Base-by-base conservation (phyloP, 2,113 vertebrate genomes). In the Prunella fulvescens region DNA sequence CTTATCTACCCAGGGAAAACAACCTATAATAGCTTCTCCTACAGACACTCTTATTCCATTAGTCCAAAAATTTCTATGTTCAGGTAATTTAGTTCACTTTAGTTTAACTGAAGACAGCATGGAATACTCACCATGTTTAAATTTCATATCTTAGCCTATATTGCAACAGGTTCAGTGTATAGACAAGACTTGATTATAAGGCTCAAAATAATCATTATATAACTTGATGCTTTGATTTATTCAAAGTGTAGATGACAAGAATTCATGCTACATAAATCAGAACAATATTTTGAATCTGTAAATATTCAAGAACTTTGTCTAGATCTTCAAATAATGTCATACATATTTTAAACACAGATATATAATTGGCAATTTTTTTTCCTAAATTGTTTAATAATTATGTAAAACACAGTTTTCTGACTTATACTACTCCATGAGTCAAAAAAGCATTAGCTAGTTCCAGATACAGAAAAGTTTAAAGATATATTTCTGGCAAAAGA, bases 1-100 rank as follows among this genome's bases (percentile, higher is more conserved):
- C 62, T 95, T 90, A 88, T 83, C 88, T 66, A 65, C 60, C 79
- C 90, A 92, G 90, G 90, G 86, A 96, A 94, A 95, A 97, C 56
- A 90, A 88, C 60, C 39, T 66, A 4, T 93, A 95, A 94, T 58
- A 86, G 79, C 54, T 92, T 93, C 60, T 95, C 57, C 93, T 83
- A 65, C 76, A 88, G 82, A 93, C 82, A 92, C 35, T 88, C 45
- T 73, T 88, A 92, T 86, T 88, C 71, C 71, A 93, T 93, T 94
- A 93, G 90, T 66, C 58, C 66, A 58, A 73, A 87, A 85, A 83
- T 70, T 65, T 80, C 54, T 92, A 31, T 61, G 45, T 82, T 80
- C 4, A 5, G 70, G 51, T 73, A 94, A 94, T 86, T 86, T 70
- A 47, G 82, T 86, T 90, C 50, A 61, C 62, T 94, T 86, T 11